Conservation (phyloP, 53 echinoderm and acorn worm species). For the Echinarachnius parma region DNA sequence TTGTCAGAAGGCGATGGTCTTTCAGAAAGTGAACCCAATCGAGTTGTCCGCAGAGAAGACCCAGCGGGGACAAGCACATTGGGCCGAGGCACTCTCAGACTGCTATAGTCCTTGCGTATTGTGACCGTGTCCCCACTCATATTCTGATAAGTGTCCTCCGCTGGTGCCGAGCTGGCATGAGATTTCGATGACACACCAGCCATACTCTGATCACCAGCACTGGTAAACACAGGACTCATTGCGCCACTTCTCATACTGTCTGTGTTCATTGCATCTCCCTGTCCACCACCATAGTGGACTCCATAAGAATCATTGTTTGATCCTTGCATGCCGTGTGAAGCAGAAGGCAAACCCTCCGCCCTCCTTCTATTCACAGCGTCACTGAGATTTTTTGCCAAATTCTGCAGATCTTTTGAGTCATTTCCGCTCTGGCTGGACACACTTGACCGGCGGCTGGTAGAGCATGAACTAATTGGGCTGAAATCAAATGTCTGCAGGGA, state of each 20-base stretch:
- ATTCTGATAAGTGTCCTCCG: constrained; percentile 15
- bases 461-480: constrained; percentile 84
- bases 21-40: constrained; percentile 32
- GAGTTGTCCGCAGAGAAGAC: constrained; percentile 10
- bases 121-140: constrained; percentile 60
- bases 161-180: constrained; percentile 9
- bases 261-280: neutral
- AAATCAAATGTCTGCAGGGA: constrained; percentile 90
- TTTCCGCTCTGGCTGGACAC: constrained; percentile 84
- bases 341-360: constrained; percentile 25
- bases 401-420: constrained; percentile 66
- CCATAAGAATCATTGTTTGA: constrained; percentile 15
- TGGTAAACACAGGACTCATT: constrained; percentile 22
- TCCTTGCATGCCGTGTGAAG: constrained; percentile 37
- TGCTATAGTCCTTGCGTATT: constrained; percentile 88
- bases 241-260: constrained; percentile 18
- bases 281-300: constrained; percentile 13
- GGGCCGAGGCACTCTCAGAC: constrained; percentile 55
- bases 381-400: constrained; percentile 51
- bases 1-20: constrained; percentile 12
- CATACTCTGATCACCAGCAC: constrained; percentile 38
- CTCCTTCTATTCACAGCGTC: constrained; percentile 48
- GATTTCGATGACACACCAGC: constrained; percentile 14
- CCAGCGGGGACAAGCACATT: constrained; percentile 36
- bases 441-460: constrained; percentile 92